Evolutionary conservation across 2,888 invertebrate genomes (phyloP).

Genomic region (Synergus umbraculus): DNA sequence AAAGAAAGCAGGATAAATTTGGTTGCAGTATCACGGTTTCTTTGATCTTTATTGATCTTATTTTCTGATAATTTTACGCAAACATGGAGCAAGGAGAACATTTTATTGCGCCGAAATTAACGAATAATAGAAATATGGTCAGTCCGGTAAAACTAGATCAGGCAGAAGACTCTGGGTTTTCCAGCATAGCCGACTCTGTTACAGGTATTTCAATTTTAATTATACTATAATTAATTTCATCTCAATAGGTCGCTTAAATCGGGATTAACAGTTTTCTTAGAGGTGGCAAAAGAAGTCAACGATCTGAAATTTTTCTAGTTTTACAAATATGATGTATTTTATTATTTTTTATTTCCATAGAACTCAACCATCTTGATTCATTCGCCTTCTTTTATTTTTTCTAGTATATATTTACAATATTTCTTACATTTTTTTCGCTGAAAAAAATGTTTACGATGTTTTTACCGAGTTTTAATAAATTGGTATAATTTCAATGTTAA

Average conservation of each 20-base stretch:
- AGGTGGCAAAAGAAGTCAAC: not conserved
- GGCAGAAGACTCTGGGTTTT: not conserved
- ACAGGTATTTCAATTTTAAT: not conserved
- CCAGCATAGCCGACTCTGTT: not conserved
- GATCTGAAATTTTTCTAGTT: not conserved
- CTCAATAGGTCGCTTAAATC: not conserved
- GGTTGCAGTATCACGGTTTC: too few species aligned
- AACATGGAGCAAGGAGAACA: not conserved
- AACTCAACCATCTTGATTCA: not conserved
- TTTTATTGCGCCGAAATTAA: conserved; percentile 2
- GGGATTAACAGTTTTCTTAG: not conserved
- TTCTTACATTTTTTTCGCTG: not conserved
- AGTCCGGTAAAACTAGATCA: not conserved
- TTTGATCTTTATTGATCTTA: too few species aligned
- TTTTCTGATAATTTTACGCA: too few species aligned
- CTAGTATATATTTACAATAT: not conserved
- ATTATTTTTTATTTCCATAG: not conserved
- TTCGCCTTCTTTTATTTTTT: not conserved
- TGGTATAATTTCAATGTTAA: not conserved
- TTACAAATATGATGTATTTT: not conserved
- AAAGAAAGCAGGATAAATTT: too few species aligned
- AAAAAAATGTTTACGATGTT: not conserved
- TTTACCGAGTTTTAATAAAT: not conserved
- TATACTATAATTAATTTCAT: not conserved
- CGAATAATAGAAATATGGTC: not conserved